These are phyloP conservation scores for Dicranocentrus wangi DNA, from an alignment of 2,888 invertebrate genomes.

Conservation along the genomic window DNA sequence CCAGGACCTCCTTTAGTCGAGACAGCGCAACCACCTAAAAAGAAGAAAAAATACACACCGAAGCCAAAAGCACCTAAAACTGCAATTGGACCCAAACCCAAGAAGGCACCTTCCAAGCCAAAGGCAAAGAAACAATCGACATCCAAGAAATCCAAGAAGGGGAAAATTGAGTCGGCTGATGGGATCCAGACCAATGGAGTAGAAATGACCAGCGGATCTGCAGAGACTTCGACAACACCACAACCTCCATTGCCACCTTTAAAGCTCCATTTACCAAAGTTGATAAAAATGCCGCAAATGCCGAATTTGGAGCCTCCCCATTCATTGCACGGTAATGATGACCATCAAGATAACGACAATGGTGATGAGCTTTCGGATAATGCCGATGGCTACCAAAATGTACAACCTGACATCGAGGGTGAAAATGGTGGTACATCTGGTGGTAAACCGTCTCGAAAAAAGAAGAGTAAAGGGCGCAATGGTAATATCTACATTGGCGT, in stretches of 20 bases:
- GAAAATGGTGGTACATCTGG: not conserved
- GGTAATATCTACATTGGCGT: constrained; percentile 66
- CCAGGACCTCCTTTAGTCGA: not conserved
- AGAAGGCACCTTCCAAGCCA: constrained; percentile 14
- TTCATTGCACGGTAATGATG: not conserved
- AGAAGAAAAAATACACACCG: constrained; percentile 46
- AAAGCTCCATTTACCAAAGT: constrained; percentile 30
- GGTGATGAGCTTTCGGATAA: too few species aligned
- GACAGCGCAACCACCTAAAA: constrained; percentile 28
- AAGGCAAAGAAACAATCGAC: constrained; percentile 23
- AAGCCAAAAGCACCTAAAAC: constrained; percentile 21
- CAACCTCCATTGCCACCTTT: constrained; percentile 24
- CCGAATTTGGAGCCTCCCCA: too few species aligned
- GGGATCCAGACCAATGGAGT: not conserved
- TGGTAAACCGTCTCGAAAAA: constrained; percentile 27
- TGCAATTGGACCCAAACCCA: constrained; percentile 3
- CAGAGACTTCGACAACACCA: too few species aligned
- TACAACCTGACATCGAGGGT: not conserved
- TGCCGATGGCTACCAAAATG: constrained; percentile 15
- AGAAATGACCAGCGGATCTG: constrained; percentile 2
- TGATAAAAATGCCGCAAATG: constrained; percentile 18
- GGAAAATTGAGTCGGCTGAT: not conserved
- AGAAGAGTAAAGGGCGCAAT: constrained; percentile 62
- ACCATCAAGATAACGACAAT: constrained; percentile 18
- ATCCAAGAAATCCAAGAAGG: constrained; percentile 8